phyloP scores from a whole-genome alignment of 2,797 vertebrate genomes.

The Myiotriccus ornatus region DNA sequence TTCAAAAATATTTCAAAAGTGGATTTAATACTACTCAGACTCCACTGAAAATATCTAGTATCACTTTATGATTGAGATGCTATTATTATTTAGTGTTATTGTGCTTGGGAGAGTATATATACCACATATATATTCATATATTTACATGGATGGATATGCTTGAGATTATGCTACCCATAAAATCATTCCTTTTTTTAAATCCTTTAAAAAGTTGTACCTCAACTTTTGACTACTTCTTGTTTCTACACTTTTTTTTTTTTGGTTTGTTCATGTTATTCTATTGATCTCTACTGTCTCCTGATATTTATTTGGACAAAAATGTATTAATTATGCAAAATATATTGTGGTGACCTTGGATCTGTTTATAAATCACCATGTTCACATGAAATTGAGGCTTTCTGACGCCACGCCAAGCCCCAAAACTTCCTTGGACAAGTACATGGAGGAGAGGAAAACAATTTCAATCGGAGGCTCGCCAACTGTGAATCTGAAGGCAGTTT shows the following conservation, averaged over 20 bases:
- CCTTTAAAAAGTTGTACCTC: not conserved
- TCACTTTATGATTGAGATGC: not conserved
- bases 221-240: not conserved
- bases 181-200: not conserved
- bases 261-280: not conserved
- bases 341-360: slow-evolving; percentile 41
- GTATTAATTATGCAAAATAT: slow-evolving; percentile 21
- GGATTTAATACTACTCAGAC: not conserved
- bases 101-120: not conserved
- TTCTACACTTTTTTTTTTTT: not conserved
- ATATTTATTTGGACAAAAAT: not conserved
- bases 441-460: slow-evolving; percentile 39
- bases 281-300: not conserved
- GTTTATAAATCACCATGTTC: slow-evolving; percentile 50
- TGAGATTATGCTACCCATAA: not conserved
- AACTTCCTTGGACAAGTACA: slow-evolving; percentile 64
- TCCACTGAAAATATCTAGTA: not conserved
- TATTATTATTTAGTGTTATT: not conserved
- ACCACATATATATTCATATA: not conserved
- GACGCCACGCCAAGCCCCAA: slow-evolving; percentile 61
- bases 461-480: slow-evolving; percentile 63
- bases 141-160: not conserved
- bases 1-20: not conserved
- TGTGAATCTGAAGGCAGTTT: slow-evolving; percentile 68
- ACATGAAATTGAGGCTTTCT: slow-evolving; percentile 61